Evolutionary conservation across 2,888 invertebrate genomes (phyloP), one percentile per base, ranked within the genome.

Genomic region (Rhopalosiphum nymphaeae): DNA sequence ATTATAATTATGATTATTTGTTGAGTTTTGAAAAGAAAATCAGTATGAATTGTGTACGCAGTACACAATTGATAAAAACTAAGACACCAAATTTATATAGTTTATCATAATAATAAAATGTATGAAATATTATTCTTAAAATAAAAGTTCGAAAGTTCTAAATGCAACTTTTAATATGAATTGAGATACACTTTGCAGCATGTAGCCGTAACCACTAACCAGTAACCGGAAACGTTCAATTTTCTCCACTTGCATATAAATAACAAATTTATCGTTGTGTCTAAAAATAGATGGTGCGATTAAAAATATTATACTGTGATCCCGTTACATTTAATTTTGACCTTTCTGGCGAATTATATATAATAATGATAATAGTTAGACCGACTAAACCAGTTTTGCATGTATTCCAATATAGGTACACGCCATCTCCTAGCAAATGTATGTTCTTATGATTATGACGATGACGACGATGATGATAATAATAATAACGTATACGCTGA

Each of bases 291-390:
- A 53, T 29, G 26, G 53, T 93, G n/a, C 78, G n/a, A 56, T 93
- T 92, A 89, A 89, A 42, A 87, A 87, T 36, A 87, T 67, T 67
- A 92, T 91, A 46, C 91, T n/a, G 36, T 56, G 67, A 91, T 94
- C 61, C 91, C 94, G 94, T 94, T 94, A 94, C 85, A 49, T 91
- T 91, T 90, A 93, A 94, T 94, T 94, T 94, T 94, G 94, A 94
- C 94, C 94, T 94, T 90, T 94, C 90, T 44, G 67, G 86, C 91
- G 29, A 86, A 91, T 91, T 90, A 67, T 56, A 78, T 36, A 49
- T 61, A 87, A 49, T 61, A 87, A 91, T 85, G 16, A 87, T 92
- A 90, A 89, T 93, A 85, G 67, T 67, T 5, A 21, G 53, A 90
- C 86, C 49, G 42, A 67, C 90, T 85, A 94, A 94, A 94, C 94